Evolutionary conservation across 2,888 invertebrate species (phyloP).

Genomic region (Cantharis nigra): DNA sequence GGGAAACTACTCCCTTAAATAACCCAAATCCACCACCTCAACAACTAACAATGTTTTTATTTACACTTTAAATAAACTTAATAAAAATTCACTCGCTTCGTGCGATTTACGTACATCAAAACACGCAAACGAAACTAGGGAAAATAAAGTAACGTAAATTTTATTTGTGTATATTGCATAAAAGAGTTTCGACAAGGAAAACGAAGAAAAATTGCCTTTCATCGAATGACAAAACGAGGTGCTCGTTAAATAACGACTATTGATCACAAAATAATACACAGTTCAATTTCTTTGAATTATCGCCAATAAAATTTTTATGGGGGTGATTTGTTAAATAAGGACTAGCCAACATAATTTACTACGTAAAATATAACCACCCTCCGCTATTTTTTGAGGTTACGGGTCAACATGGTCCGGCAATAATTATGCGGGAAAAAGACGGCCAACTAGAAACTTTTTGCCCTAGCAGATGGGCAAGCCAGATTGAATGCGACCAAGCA

Average conservation of each 20-base stretch:
- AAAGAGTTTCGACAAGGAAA: not conserved
- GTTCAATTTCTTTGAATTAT: not conserved
- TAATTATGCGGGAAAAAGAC: not conserved
- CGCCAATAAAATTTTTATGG: not conserved
- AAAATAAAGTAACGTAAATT: not conserved
- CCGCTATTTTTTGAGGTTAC: not conserved
- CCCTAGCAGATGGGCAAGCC: not conserved
- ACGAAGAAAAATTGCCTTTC: not conserved
- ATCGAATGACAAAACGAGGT: not conserved
- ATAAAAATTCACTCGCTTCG: not conserved
- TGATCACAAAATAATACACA: not conserved
- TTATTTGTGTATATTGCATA: not conserved
- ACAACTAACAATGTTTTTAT: conserved; percentile 4
- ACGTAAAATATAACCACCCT: not conserved
- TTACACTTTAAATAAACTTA: conserved; percentile 2
- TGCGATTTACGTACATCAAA: not conserved
- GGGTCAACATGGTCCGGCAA: not conserved
- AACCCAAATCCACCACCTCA: conserved; percentile 19
- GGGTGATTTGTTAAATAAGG: not conserved
- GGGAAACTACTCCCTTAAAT: conserved; percentile 29
- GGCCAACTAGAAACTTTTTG: not conserved
- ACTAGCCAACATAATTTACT: not conserved
- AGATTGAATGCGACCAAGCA: not conserved
- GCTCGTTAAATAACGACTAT: not conserved
- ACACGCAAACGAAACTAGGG: not conserved